Evolutionary conservation across 2,113 vertebrate species (phyloP).

Genomic region (Siniperca chuatsi): DNA sequence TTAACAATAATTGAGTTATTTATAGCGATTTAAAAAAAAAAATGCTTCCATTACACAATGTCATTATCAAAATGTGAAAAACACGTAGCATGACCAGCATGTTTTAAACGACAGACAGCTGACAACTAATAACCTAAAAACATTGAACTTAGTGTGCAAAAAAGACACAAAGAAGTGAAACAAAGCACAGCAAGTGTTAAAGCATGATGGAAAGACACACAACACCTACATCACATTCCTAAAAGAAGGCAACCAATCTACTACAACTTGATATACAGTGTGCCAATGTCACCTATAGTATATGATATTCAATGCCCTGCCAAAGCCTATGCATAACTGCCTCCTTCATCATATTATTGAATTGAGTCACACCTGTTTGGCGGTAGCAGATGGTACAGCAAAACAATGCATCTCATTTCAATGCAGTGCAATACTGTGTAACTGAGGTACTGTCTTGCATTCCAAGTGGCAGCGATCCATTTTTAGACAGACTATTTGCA

Average conservation of each 20-base stretch:
- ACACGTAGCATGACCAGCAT: no score
- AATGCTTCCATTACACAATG: neutral
- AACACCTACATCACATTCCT: neutral
- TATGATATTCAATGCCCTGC: slow-evolving; percentile 40
- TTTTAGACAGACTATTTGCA: slow-evolving; percentile 61
- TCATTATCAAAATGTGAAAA: no score
- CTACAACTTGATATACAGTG: slow-evolving; percentile 32
- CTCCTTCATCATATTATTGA: slow-evolving; percentile 62
- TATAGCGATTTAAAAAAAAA: neutral
- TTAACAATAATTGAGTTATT: neutral
- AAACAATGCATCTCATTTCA: slow-evolving; percentile 77
- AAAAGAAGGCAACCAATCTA: slow-evolving; percentile 31
- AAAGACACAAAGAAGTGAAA: slow-evolving; percentile 14
- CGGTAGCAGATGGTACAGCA: slow-evolving; percentile 70
- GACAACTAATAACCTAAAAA: slow-evolving; percentile 11
- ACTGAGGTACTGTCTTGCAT: slow-evolving; percentile 64
- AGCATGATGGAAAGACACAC: neutral
- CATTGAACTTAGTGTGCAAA: neutral
- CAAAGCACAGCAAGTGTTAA: neutral
- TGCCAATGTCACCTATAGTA: slow-evolving; percentile 40
- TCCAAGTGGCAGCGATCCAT: slow-evolving; percentile 63
- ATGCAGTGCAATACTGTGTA: slow-evolving; percentile 58
- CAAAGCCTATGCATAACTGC: slow-evolving; percentile 53
- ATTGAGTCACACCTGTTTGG: slow-evolving; percentile 77
- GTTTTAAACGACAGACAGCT: no score